Percentiles rank a stretch among this genome's conserved stretches.
Conservation (phyloP, 2,888 invertebrate species). For the Synanthedon tipuliformis region DNA sequence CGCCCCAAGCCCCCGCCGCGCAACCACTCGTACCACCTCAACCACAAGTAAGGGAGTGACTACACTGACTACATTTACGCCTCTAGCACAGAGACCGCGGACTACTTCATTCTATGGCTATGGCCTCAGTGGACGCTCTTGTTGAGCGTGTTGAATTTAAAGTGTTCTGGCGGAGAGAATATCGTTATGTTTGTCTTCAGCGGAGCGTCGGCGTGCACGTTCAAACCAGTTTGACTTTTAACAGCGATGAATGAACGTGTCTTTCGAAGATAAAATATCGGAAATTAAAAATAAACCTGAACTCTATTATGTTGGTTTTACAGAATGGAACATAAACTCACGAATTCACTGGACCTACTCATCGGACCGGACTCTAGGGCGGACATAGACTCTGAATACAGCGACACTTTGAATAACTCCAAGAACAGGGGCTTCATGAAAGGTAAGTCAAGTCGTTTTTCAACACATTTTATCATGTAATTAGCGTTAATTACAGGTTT, state of each 20-base stretch:
- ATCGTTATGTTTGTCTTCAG: too few relatives aligned
- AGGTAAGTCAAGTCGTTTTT: slow-evolving; percentile 30
- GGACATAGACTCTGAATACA: slow-evolving; percentile 61
- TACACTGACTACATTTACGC: not conserved
- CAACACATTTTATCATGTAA: too few relatives aligned
- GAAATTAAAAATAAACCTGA: too few relatives aligned
- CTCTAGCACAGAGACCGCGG: not conserved
- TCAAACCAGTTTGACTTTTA: too few relatives aligned
- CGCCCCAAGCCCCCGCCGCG: slow-evolving; percentile 77
- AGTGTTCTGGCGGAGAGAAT: too few relatives aligned
- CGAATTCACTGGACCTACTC: slow-evolving; percentile 58
- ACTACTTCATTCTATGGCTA: too few relatives aligned
- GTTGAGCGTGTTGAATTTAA: too few relatives aligned
- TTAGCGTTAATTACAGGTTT: not conserved
- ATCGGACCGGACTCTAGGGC: slow-evolving; percentile 62
- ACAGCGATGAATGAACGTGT: too few relatives aligned
- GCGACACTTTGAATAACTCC: slow-evolving; percentile 58
- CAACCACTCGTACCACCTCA: slow-evolving; percentile 82
- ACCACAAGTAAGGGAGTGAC: slow-evolving; percentile 55
- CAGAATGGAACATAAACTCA: slow-evolving; percentile 61
- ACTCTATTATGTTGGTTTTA: not conserved
- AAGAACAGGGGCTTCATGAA: slow-evolving; percentile 63
- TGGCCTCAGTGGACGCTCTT: too few relatives aligned
- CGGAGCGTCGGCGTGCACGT: too few relatives aligned
- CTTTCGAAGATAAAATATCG: too few relatives aligned